Conservation (phyloP, 2,113 vertebrate genomes). For the Felis chaus region DNA sequence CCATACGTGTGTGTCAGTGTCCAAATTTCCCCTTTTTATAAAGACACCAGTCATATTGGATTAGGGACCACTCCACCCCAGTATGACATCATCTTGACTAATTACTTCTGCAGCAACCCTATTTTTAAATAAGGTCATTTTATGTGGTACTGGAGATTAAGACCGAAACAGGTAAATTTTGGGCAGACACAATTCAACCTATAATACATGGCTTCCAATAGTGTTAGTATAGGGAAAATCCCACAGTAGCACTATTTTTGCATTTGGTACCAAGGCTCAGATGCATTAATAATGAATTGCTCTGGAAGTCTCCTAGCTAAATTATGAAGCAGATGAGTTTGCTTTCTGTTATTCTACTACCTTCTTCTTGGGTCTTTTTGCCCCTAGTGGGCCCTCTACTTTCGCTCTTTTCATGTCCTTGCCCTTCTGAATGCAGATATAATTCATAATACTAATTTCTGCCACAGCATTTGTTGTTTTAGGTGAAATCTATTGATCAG, state of each 20-base stretch:
- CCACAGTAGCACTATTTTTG: neutral
- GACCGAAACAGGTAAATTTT: neutral
- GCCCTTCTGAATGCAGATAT: neutral
- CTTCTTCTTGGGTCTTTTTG: neutral
- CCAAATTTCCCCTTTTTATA: neutral
- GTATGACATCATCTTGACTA: neutral
- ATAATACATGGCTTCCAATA: neutral
- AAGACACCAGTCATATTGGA: neutral
- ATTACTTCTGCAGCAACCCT: neutral
- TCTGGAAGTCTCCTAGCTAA: neutral
- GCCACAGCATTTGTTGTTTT: neutral
- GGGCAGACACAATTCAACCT: neutral
- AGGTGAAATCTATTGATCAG: neutral
- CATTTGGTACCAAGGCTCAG: neutral
- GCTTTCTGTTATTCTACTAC: neutral
- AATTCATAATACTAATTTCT: conserved; percentile 20
- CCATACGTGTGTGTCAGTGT: neutral
- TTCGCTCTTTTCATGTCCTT: neutral
- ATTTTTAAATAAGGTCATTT: neutral
- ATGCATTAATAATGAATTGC: neutral
- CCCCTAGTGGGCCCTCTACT: neutral
- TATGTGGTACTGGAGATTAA: neutral
- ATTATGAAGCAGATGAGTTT: neutral
- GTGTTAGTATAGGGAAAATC: neutral
- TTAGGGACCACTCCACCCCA: neutral